Evolutionary conservation across 2,113 vertebrate genomes (phyloP).

Genomic region (Sylvia atricapilla): DNA sequence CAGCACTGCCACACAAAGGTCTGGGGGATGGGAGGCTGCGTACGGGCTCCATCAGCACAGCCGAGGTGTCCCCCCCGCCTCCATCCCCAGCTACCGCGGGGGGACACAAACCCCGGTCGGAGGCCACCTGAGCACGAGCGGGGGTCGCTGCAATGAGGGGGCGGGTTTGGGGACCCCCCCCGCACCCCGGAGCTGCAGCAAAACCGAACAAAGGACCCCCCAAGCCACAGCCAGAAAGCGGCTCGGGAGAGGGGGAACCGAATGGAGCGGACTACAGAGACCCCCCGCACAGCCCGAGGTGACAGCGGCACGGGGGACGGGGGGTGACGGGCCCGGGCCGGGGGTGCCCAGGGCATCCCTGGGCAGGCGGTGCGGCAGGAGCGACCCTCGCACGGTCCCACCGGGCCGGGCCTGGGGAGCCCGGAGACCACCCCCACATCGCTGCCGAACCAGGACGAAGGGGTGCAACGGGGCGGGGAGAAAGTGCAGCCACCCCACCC

Average conservation of each 20-base stretch:
- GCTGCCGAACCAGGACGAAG: neutral
- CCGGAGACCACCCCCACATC: neutral
- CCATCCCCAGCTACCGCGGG: neutral
- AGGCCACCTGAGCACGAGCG: neutral
- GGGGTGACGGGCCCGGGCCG: neutral
- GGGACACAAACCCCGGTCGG: neutral
- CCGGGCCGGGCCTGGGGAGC: neutral
- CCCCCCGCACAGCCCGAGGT: neutral
- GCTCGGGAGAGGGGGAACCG: neutral
- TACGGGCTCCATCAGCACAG: neutral
- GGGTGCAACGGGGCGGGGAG: neutral
- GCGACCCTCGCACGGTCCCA: neutral
- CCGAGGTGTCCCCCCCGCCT: neutral
- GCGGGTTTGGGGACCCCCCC: neutral
- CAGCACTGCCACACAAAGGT: constrained; percentile 12
- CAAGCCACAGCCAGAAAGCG: neutral
- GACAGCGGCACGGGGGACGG: neutral
- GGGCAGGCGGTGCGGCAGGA: neutral
- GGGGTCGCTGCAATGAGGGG: neutral
- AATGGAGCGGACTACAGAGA: neutral
- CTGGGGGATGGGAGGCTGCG: constrained; percentile 18
- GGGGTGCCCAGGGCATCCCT: neutral
- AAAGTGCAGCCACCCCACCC: neutral
- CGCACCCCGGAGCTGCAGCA: neutral
- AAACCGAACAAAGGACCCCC: neutral